phyloP scores from a whole-genome alignment of 2,113 vertebrate genomes.

The Panthera tigris region DNA sequence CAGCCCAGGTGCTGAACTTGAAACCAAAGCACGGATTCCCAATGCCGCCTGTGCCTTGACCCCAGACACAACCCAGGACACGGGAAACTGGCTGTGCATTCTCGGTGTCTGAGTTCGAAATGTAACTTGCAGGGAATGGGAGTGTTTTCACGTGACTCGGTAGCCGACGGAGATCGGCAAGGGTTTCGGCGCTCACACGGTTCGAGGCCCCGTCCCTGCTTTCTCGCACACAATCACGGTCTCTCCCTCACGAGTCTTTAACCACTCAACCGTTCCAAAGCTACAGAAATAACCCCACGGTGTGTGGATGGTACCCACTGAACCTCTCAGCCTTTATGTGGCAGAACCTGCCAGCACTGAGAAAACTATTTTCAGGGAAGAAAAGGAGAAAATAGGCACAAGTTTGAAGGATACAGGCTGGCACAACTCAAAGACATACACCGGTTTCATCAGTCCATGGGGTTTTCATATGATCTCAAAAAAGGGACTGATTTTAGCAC shows the following conservation, averaged over 20 bases:
- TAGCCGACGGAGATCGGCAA: background rate
- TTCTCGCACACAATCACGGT: background rate
- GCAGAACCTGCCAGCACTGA: background rate
- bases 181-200: background rate
- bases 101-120: background rate
- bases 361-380: background rate
- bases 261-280: background rate
- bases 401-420: background rate
- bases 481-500: background rate
- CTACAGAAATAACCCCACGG: background rate
- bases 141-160: background rate
- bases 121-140: background rate
- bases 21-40: background rate
- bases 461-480: background rate
- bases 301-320: background rate
- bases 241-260: background rate
- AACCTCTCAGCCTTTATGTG: background rate
- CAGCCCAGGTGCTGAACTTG: background rate
- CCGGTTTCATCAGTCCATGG: background rate
- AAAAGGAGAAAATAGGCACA: background rate
- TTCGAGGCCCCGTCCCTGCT: background rate
- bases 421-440: background rate
- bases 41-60: background rate
- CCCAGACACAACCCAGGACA: fast-evolving
- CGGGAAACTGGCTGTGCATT: fast-evolving